These are phyloP conservation scores for Chrysina gloriosa DNA, from an alignment of 2,888 invertebrate genomes.

Conservation along the genomic window DNA sequence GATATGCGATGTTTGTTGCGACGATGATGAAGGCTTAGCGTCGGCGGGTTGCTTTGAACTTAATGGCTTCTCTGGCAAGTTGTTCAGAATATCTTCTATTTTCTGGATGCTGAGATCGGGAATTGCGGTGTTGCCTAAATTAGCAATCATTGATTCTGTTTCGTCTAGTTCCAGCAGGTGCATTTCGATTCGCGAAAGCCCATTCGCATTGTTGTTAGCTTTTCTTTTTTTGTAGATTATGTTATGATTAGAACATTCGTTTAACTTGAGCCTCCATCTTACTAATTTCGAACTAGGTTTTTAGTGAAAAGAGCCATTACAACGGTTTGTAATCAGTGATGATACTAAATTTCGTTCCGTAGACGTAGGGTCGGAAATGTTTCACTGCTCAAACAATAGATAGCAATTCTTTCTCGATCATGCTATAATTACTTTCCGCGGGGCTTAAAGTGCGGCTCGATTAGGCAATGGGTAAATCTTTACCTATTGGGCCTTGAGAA, in stretches of 20 bases:
- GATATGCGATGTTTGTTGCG: too few relatives aligned
- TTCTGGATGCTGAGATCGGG: too few relatives aligned
- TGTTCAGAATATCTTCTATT: too few relatives aligned
- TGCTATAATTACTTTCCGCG: slow-evolving; percentile 57
- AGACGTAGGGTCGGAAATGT: slow-evolving; percentile 60
- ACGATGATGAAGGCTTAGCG: too few relatives aligned
- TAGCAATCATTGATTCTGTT: too few relatives aligned
- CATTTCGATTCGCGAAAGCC: background rate
- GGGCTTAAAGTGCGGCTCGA: slow-evolving; percentile 56
- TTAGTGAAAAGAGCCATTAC: slow-evolving; percentile 11
- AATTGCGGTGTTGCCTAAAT: too few relatives aligned
- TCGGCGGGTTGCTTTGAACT: too few relatives aligned
- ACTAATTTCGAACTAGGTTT: slow-evolving; percentile 20
- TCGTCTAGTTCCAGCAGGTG: too few relatives aligned
- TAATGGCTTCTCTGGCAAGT: too few relatives aligned
- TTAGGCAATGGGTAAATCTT: slow-evolving; percentile 58
- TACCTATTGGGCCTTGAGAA: slow-evolving; percentile 52
- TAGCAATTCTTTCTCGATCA: slow-evolving; percentile 59
- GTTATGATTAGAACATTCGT: slow-evolving; percentile 29
- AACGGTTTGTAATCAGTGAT: slow-evolving; percentile 33
- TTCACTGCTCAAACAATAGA: slow-evolving; percentile 58
- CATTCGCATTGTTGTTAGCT: slow-evolving; percentile 22
- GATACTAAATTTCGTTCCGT: slow-evolving; percentile 16
- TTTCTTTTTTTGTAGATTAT: slow-evolving; percentile 24
- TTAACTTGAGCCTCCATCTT: slow-evolving; percentile 26